A percentile compares a stretch with the other conserved stretches of the same genome.
Conservation (phyloP, 2,113 vertebrate species). For the Capreolus pygargus region DNA sequence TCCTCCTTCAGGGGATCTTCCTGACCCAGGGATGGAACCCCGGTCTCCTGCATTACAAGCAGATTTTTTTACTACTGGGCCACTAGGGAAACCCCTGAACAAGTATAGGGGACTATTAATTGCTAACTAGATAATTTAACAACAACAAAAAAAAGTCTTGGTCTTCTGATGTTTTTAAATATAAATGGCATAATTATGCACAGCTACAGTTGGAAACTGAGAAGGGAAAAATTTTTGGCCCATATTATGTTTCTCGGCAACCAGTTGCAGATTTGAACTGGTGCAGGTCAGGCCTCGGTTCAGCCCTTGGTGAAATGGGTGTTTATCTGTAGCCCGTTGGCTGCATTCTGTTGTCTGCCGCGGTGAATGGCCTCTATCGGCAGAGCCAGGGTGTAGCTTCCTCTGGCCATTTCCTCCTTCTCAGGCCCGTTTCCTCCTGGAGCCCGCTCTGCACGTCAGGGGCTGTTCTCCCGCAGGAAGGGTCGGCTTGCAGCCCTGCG, state of each 20-base stretch:
- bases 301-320: background rate
- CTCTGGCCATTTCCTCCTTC: constrained; percentile 74
- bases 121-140: background rate
- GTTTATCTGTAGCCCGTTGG: constrained; percentile 38
- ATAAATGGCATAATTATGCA: background rate
- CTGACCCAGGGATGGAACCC: background rate
- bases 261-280: background rate
- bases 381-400: constrained; percentile 74
- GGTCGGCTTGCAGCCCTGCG: constrained; percentile 42
- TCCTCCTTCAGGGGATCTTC: background rate
- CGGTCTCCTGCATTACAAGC: background rate
- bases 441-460: constrained; percentile 62
- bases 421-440: constrained; percentile 68
- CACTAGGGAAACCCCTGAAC: background rate
- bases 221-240: background rate
- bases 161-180: background rate
- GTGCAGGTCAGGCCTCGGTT: background rate
- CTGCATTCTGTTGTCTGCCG: constrained; percentile 27
- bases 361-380: constrained; percentile 50
- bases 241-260: background rate
- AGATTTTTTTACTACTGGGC: background rate
- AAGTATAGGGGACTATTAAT: background rate
- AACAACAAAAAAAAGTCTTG: background rate
- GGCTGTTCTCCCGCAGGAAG: constrained; percentile 69
- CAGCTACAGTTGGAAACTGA: background rate